Evolutionary conservation across 2,113 vertebrate species (phyloP), one percentile per base, ranked within the genome.

Genomic region (Struthidea cinerea): DNA sequence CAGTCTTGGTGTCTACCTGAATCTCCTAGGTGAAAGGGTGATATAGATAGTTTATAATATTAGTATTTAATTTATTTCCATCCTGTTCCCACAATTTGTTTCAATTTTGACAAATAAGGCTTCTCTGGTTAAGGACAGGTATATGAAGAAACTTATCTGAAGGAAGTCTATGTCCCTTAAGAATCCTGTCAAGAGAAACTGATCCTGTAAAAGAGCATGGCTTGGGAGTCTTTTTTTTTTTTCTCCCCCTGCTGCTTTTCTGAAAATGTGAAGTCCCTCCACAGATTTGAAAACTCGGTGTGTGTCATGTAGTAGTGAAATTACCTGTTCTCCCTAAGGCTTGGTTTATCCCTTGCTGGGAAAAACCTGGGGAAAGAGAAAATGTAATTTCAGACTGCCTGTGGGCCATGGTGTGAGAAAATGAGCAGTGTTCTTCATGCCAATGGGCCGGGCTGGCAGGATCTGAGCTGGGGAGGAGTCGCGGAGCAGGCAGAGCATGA

Each of bases 291-390:
- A 87, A 90, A 80, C 55, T 65, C 27, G 6, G 30, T 60, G 35
- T 63, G 74, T 91, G 50, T 77, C 90, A 76, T 1, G 0, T 37
- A 50, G 82, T 32, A 81, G 92, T 91, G 73, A 93, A 94, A 89
- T 90, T 93, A 94, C 92, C 81, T 93, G 44, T 91, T 93, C n/a
- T 93, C 76, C 90, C 83, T 57, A 56, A 68, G 93, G 85, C 73
- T 53, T 84, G 9, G 73, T 69, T 90, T 96, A 81, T 61, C 61
- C 57, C 84, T 90, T 78, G 61, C 90, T 94, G 90, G 67, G 94
- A 93, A 96, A 83, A 94, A 69, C 39, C 76, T 28, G 55, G 57
- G 75, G 87, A 70, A 67, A 55, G 63, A 69, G 52, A 83, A 90
- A 70, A 85, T 69, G 67, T 91, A 77, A 91, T 96, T 96, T 76